Evolutionary conservation across 2,888 invertebrate genomes (phyloP), one percentile per base, ranked within the genome.

Genomic region (Sthenelais limicola): DNA sequence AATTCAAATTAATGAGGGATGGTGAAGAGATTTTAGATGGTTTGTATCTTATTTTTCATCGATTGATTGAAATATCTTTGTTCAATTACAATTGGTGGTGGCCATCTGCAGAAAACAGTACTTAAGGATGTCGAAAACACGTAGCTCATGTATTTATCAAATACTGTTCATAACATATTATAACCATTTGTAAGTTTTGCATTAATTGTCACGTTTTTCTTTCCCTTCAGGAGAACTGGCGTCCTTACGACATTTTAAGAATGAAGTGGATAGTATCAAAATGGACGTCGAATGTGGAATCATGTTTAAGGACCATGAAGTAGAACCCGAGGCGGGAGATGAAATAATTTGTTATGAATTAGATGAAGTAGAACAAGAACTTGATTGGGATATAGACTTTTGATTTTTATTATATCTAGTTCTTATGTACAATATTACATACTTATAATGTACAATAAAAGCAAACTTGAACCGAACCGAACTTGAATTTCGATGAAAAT

Each of bases 221-320:
- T 51, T 52, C 24, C 5, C 35, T 81, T 2, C 80, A 88, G 95
- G 95, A 66, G 89, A 90, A 78, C 83, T 96, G 71, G 89, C 90
- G 32, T 95, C 96, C 0, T 92, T 98, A 92, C 92, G 93, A 79
- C 96, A 97, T 88, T 88, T 95, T 58, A 98, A 97, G 86, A 91
- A 92, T 68, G 97, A 97, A 88, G 95, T 96, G 3, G 92, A 92
- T 4, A 90, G 91, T 0, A 92, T 98, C 48, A 94, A 94, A 85
- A 92, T 91, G 58, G 94, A 94, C 84, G 91, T 92, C 73, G 97
- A 98, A 85, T 98, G 98, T 87, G 98, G 98, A 0, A 85, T 98
- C 33, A 92, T 92, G 75, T 90, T 98, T 70, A 90, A 91, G 1
- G 92, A 94, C 81, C 82, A 88, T 0, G 84, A 88, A 0, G 80